Evolutionary conservation across 1,140 invertebrate species (phyloP).

Genomic region (Carcinoscorpius rotundicauda): DNA sequence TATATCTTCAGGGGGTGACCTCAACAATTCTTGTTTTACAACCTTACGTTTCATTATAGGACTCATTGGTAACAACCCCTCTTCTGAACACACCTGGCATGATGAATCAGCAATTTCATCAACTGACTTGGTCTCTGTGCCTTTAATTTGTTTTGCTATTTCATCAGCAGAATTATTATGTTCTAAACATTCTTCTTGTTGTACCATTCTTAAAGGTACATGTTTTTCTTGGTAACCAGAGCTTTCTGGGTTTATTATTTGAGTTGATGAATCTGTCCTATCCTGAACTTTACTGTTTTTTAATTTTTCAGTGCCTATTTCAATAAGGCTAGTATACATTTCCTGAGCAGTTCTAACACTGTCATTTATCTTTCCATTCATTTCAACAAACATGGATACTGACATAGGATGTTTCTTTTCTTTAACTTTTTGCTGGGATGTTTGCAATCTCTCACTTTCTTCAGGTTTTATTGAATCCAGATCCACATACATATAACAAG

Average conservation of each 20-base stretch:
- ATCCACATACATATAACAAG: constrained; percentile 21
- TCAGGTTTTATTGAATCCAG: constrained; percentile 14
- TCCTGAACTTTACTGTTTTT: background rate
- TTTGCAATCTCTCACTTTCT: background rate
- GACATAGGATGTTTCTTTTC: constrained; percentile 5
- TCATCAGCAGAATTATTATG: too few species aligned
- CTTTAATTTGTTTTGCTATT: too few species aligned
- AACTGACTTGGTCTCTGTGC: too few species aligned
- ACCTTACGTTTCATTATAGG: constrained; percentile 17
- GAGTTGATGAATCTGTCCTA: background rate
- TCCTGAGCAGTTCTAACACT: background rate
- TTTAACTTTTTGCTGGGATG: background rate
- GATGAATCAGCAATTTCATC: too few species aligned
- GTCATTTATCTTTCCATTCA: constrained; percentile 9
- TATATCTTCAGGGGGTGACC: constrained; percentile 5
- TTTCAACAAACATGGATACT: constrained; percentile 19
- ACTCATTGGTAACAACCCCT: constrained; percentile 19
- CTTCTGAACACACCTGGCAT: background rate
- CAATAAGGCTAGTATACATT: constrained; percentile 2
- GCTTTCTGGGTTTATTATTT: background rate
- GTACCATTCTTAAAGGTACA: background rate
- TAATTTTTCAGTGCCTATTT: background rate
- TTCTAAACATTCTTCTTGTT: too few species aligned
- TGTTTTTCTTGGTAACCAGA: background rate
- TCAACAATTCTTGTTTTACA: constrained; percentile 7